Conservation (phyloP, 2,888 invertebrate genomes). For the Silvanus unidentatus region DNA sequence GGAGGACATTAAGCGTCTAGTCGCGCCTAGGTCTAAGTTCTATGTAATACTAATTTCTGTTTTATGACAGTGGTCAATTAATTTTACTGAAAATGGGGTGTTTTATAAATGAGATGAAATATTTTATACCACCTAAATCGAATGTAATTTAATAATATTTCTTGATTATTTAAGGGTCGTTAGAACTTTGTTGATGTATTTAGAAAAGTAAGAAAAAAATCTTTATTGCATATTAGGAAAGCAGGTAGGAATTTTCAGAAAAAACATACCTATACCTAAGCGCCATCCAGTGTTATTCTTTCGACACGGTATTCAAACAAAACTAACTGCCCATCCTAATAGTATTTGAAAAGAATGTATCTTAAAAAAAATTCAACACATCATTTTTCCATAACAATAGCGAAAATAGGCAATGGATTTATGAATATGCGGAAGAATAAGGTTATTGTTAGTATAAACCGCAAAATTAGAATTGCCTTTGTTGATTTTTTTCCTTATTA, state of each 20-base stretch:
- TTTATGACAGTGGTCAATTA: conserved; percentile 20
- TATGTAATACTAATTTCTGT: conserved; percentile 7
- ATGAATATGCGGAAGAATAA: too few species aligned
- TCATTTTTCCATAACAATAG: too few species aligned
- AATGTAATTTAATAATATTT: conserved; percentile 26
- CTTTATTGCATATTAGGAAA: conserved; percentile 8
- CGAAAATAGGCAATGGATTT: too few species aligned
- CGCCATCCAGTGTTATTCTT: conserved; percentile 27
- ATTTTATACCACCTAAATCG: conserved; percentile 7
- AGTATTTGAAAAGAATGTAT: too few species aligned
- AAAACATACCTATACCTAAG: too few species aligned
- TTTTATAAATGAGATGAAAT: conserved; percentile 20
- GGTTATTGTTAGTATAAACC: too few species aligned
- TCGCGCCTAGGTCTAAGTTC: background rate
- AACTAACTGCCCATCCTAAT: conserved; percentile 29
- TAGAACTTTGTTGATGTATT: conserved; percentile 15
- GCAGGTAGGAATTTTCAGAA: conserved; percentile 16
- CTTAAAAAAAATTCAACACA: too few species aligned
- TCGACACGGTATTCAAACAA: conserved; percentile 32
- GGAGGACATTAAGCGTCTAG: too few species aligned
- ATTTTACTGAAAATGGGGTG: conserved; percentile 18
- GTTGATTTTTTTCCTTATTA: too few species aligned
- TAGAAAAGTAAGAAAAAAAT: background rate
- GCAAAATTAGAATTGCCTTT: too few species aligned
- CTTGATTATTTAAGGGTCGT: conserved; percentile 25